These are phyloP conservation scores for Clupea harengus DNA, from an alignment of 2,113 vertebrate genomes.

Conservation along the genomic window DNA sequence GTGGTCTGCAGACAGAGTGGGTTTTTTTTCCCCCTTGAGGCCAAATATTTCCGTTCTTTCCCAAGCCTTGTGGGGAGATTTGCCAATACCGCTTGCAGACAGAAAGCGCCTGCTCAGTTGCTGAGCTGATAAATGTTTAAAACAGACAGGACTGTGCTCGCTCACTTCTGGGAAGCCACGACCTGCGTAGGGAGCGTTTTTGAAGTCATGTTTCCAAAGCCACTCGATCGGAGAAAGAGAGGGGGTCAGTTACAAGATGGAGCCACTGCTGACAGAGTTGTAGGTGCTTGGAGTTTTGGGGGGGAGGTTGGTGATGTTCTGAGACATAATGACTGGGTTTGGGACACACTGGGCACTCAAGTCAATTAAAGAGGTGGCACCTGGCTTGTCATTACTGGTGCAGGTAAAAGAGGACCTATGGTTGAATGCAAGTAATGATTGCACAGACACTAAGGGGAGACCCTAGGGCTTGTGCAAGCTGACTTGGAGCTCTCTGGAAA, in stretches of 20 bases:
- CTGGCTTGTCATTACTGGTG: conserved; percentile 49
- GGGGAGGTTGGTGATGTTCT: conserved; percentile 49
- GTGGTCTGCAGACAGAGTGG: conserved; percentile 45
- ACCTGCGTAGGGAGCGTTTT: conserved; percentile 44
- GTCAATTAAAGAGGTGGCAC: conserved; percentile 41
- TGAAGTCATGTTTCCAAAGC: conserved; percentile 44
- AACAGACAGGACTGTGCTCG: conserved; percentile 45
- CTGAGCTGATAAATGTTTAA: conserved; percentile 59
- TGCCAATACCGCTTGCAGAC: conserved; percentile 44
- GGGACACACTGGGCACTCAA: conserved; percentile 37
- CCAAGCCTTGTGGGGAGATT: conserved; percentile 42
- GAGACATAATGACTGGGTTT: conserved; percentile 67
- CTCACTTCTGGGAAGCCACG: conserved; percentile 39
- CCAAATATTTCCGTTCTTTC: conserved; percentile 54
- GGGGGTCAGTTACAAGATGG: conserved; percentile 45
- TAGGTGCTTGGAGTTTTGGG: not conserved
- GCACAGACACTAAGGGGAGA: not conserved
- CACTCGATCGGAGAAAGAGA: conserved; percentile 20
- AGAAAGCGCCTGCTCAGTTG: conserved; percentile 53
- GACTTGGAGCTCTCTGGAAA: not conserved
- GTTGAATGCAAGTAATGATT: conserved; percentile 24
- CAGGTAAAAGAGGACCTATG: conserved; percentile 29
- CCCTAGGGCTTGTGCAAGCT: conserved; percentile 3
- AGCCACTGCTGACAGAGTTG: conserved; percentile 41
- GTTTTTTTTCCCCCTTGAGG: conserved; percentile 39